These are phyloP conservation scores for Julus scandinavius DNA, from an alignment of 2,888 invertebrate genomes.

Conservation along the genomic window DNA sequence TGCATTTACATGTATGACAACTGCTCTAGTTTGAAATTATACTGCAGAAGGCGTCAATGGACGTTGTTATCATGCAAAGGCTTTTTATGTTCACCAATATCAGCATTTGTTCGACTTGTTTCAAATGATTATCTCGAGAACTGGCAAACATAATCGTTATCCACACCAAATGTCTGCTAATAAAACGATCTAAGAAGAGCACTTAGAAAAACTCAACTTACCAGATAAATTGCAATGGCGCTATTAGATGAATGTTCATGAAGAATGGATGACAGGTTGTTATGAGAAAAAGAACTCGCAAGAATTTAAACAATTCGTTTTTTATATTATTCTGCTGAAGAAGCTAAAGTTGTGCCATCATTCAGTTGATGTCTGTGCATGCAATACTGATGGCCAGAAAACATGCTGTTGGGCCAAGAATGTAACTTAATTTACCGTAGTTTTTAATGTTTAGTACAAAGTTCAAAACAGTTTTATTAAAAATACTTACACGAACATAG, in stretches of 20 bases:
- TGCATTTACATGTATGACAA: too few species aligned
- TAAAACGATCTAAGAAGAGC: background rate
- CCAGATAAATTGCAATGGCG: background rate
- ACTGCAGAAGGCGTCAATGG: background rate
- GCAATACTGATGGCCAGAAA: too few species aligned
- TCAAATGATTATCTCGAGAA: background rate
- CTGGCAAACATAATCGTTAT: background rate
- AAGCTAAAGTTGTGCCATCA: background rate
- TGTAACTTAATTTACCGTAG: too few species aligned
- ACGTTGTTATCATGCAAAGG: background rate
- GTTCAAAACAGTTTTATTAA: too few species aligned
- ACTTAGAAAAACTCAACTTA: background rate
- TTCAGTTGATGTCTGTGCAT: too few species aligned
- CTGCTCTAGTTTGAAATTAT: too few species aligned
- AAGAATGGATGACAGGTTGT: background rate
- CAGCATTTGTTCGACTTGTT: background rate
- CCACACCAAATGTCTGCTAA: conserved; percentile 8
- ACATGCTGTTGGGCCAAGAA: too few species aligned
- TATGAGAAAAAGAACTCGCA: background rate
- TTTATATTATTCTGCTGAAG: background rate
- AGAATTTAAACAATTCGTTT: background rate
- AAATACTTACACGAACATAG: too few species aligned
- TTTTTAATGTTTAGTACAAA: too few species aligned
- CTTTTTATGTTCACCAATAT: background rate
- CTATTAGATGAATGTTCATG: background rate